Evolutionary conservation across 2,113 vertebrate species (phyloP), one percentile per base, ranked within the genome.

Genomic region (Seriola rivoliana): DNA sequence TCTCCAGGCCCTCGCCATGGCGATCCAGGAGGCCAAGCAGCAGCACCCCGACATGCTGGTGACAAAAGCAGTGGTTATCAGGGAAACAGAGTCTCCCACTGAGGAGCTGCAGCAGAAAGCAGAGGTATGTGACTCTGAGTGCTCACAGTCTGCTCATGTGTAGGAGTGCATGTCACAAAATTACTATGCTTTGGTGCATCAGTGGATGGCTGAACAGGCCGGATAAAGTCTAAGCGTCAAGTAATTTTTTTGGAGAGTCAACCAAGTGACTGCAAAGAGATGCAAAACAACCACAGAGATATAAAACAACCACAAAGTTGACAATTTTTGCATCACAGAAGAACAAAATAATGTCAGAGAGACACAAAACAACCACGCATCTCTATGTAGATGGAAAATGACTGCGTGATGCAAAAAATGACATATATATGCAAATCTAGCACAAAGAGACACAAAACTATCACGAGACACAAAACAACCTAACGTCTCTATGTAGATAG

Each of bases 21-120:
- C 98, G 79, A 99, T 99, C 93, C 98, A 99, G 88, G 98, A 99
- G 86, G 98, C 98, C 93, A 99, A 97, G 88, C 97, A 99, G 76
- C 97, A 99, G 94, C 98, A 99, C 75, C 98, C 98, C 0, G 98
- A 99, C 94, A 99, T 99, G 98, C 95, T 99, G 94, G 98, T 99
- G 93, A 99, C 98, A 91, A 99, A 99, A 96, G 98, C 98, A 72
- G 97, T 99, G 88, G 98, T 99, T 68, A 99, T 99, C 93, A 97
- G 97, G 96, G 98, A 99, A 97, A 98, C 97, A 90, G 98, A 99
- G 65, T 96, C 97, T 81, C 97, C 97, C 86, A 96, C 96, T 1
- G 96, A 98, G 91, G 97, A 99, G 85, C 94, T 95, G 87, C 96
- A 95, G 92, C 97, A 94, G 94, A 97, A 95, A 81, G 90, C 95